phyloP scores from a whole-genome alignment of 2,888 invertebrate species.

The Dendrolimus pini region DNA sequence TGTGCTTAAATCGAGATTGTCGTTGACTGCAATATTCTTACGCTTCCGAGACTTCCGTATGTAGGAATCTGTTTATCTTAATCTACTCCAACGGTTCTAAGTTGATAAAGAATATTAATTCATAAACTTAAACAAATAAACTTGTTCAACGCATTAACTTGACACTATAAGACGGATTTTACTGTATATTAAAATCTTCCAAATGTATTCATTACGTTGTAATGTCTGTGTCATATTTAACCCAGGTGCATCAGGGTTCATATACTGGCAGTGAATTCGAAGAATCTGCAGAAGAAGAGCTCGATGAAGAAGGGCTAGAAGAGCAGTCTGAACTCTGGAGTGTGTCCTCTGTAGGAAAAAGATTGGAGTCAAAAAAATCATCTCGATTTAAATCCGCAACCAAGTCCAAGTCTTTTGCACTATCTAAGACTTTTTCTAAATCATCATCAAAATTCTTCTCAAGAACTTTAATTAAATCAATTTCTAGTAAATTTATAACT shows the following conservation, averaged over 20 bases:
- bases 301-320: conserved; percentile 17
- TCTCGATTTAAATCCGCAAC: conserved; percentile 27
- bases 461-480: conserved; percentile 25
- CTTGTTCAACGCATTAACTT: too few relatives aligned
- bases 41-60: too few relatives aligned
- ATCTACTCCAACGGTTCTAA: too few relatives aligned
- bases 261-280: conserved; percentile 31
- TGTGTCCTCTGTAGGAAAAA: conserved; percentile 21
- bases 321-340: conserved; percentile 42
- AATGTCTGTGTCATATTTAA: too few relatives aligned
- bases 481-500: conserved; percentile 19
- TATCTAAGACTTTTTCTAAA: conserved; percentile 24
- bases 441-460: conserved; percentile 33
- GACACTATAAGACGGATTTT: too few relatives aligned
- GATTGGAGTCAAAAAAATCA: conserved; percentile 18
- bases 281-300: conserved; percentile 19
- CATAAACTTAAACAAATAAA: too few relatives aligned
- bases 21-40: too few relatives aligned
- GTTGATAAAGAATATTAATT: too few relatives aligned
- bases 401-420: conserved; percentile 24
- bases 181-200: too few relatives aligned
- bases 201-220: too few relatives aligned
- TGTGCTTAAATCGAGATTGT: too few relatives aligned
- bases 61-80: too few relatives aligned
- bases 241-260: not conserved